Percentiles rank a stretch among this genome's conserved stretches.
These are phyloP conservation scores for Drosophila kohkoa DNA, from an alignment of 1,140 invertebrate species.

Conservation along the genomic window DNA sequence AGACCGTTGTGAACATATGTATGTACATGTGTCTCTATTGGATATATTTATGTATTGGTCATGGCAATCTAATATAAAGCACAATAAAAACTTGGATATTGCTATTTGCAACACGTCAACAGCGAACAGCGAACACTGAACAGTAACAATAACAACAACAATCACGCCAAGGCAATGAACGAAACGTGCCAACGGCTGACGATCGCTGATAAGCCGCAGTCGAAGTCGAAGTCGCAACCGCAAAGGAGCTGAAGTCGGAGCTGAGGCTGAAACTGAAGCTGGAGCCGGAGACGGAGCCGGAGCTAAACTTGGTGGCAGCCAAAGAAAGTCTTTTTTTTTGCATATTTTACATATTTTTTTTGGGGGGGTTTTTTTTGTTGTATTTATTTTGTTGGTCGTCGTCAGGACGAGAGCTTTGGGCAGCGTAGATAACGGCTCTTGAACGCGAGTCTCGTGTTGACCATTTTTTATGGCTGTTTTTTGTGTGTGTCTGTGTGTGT, in stretches of 20 bases:
- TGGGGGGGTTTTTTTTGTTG: background rate
- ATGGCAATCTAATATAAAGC: slow-evolving; percentile 81
- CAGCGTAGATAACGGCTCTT: slow-evolving; percentile 28
- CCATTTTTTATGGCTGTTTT: slow-evolving; percentile 74
- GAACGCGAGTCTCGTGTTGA: slow-evolving; percentile 51
- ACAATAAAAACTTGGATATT: slow-evolving; percentile 82
- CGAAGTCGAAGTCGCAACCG: slow-evolving; percentile 21
- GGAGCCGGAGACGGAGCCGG: background rate
- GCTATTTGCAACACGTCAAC: slow-evolving; percentile 81
- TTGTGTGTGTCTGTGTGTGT: slow-evolving; percentile 37
- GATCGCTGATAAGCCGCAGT: slow-evolving; percentile 66
- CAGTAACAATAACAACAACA: slow-evolving; percentile 44
- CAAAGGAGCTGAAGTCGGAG: background rate
- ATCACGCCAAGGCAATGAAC: slow-evolving; percentile 75
- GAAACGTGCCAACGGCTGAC: slow-evolving; percentile 80
- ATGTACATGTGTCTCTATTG: slow-evolving; percentile 23
- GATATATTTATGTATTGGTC: slow-evolving; percentile 75
- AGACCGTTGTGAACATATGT: slow-evolving; percentile 6
- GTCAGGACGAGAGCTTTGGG: slow-evolving; percentile 51
- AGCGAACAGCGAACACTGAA: slow-evolving; percentile 34
- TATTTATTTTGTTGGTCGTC: slow-evolving; percentile 6
- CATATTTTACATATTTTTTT: slow-evolving; percentile 1
- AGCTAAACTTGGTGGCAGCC: slow-evolving; percentile 23
- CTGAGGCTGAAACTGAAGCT: no score
- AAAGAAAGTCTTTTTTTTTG: slow-evolving; percentile 64